A percentile compares a stretch with the other conserved stretches of the same genome.
phyloP scores from a whole-genome alignment of 1,140 invertebrate genomes.

The Leucophenga varia region DNA sequence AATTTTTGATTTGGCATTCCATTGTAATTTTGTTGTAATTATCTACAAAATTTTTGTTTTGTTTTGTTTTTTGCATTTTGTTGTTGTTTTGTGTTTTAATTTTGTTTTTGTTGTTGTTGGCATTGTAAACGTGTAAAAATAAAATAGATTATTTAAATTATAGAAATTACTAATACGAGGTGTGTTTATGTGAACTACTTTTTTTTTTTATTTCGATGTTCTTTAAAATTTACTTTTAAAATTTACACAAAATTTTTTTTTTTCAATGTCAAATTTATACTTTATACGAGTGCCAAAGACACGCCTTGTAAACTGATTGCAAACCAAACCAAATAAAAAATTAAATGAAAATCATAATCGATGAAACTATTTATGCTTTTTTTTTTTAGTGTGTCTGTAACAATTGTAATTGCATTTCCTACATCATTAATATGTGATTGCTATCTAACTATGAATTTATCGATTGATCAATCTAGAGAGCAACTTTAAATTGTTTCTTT shows the following conservation, averaged over 20 bases:
- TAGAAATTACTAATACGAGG: slow-evolving; percentile 24
- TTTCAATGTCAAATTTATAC: no score
- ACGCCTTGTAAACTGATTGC: slow-evolving; percentile 7
- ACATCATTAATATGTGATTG: no score
- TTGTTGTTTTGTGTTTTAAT: slow-evolving; percentile 5
- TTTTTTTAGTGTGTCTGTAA: no score
- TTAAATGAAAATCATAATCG: slow-evolving; percentile 6
- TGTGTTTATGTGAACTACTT: not conserved
- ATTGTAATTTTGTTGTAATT: slow-evolving; percentile 80
- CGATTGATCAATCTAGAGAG: no score
- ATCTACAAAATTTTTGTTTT: slow-evolving; percentile 65
- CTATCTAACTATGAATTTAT: no score
- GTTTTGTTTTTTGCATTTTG: slow-evolving; percentile 1
- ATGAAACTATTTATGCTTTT: no score
- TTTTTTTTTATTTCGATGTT: no score
- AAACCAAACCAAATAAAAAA: slow-evolving; percentile 6
- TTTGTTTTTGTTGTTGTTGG: slow-evolving; percentile 18
- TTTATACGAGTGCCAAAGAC: no score
- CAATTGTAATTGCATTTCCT: slow-evolving; percentile 41
- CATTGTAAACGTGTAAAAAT: slow-evolving; percentile 15
- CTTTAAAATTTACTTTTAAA: no score
- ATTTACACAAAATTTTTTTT: no score
- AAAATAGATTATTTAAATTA: no score
- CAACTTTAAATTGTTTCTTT: no score
- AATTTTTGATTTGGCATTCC: slow-evolving; percentile 91